phyloP scores from a whole-genome alignment of 2,797 vertebrate genomes.

The Chrysocyon brachyurus region DNA sequence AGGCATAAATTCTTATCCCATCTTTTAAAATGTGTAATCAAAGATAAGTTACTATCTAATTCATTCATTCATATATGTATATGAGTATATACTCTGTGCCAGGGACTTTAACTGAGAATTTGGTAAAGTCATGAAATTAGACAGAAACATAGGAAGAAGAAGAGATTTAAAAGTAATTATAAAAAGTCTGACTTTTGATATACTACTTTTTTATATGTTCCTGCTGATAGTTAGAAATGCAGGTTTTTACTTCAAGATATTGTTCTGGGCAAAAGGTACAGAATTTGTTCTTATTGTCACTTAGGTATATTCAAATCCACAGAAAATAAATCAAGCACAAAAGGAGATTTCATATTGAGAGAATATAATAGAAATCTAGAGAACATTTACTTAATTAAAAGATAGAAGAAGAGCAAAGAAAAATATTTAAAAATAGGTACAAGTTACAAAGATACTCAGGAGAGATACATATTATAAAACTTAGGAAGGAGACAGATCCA shows the following conservation, averaged over 20 bases:
- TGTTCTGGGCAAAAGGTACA: neutral
- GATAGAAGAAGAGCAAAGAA: constrained; percentile 4
- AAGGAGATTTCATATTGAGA: neutral
- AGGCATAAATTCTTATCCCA: neutral
- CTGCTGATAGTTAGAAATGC: neutral
- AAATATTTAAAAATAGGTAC: neutral
- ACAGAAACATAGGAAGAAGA: neutral
- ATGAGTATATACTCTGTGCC: neutral
- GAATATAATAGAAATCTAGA: neutral
- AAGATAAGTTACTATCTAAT: neutral
- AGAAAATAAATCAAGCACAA: neutral
- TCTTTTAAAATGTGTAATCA: neutral
- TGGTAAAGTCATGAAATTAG: neutral
- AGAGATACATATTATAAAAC: neutral
- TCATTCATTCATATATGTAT: neutral
- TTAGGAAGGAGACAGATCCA: neutral
- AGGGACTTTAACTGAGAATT: neutral
- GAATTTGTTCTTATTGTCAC: neutral
- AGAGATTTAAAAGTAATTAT: neutral
- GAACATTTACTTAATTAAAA: neutral
- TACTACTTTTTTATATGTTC: neutral
- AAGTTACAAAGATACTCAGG: neutral
- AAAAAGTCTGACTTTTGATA: neutral
- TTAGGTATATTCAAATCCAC: neutral
- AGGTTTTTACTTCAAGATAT: neutral